Base-by-base conservation (phyloP, 2,797 vertebrate genomes). In the Falco peregrinus region DNA sequence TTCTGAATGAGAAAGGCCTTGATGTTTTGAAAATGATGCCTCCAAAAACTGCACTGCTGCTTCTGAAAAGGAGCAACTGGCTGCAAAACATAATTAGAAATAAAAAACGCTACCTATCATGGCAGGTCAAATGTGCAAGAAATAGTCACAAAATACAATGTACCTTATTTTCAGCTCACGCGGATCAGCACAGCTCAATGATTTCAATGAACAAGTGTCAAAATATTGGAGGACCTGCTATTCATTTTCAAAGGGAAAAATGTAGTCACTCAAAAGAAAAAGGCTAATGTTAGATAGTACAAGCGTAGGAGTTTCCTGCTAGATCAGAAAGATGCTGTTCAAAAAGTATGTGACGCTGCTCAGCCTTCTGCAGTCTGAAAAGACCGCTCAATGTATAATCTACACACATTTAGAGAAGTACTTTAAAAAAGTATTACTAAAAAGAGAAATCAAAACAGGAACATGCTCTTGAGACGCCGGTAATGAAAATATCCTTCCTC, bases 381-480 rank as follows among this genome's bases (percentile, higher is more conserved):
- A 67, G 35, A 57, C 13, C 78, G 22, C 24, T 90, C 45, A 54
- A 21, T 54, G 50, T 29, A 43, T 37, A 31, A 89, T 45, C 50
- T 39, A 50, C 20, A 61, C 14, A 45, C 15, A 41, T 68, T 86
- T 65, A 68, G 74, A 71, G 89, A 89, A 94, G 65, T 75, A 39
- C 73, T 87, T 83, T 45, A 29, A 11, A 35, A 11, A 94, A 82
- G 61, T 29, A 39, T 53, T 71, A 50, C 57, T 79, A 54, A 95
- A 93, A 88, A 25, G 41, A 90, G 81, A 87, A 96, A 85, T 90
- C 53, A 63, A 93, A 97, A 88, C 84, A 95, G 95, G 91, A 96
- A 94, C 85, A 48, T 89, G 39, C 24, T 74, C 48, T 82, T 43
- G n/a, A 39, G 35, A 87, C 29, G 50, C 65, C 1, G 0, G 56